Percentiles rank a stretch among this genome's conserved stretches.
Evolutionary conservation across 2,797 vertebrate species (phyloP).

Genomic region (Clarias platycephalus): DNA sequence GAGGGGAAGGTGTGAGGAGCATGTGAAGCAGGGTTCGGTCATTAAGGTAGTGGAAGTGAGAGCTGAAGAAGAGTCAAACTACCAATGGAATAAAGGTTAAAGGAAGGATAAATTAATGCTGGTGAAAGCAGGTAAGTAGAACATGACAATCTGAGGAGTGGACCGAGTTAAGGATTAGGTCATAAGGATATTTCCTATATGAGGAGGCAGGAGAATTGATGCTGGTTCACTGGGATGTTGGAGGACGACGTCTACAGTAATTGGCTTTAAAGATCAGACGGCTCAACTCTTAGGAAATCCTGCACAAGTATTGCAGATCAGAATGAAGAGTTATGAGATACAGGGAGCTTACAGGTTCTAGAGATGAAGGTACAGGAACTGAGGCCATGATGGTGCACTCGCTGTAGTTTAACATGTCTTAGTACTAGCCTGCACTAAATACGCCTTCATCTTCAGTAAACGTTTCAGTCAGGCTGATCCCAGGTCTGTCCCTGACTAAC

Average conservation of each 20-base stretch:
- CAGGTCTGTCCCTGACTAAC: not conserved
- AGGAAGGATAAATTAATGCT: no score
- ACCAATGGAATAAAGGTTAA: not conserved
- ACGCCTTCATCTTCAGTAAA: not conserved
- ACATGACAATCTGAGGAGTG: not conserved
- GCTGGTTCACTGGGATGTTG: not conserved
- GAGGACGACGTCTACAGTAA: not conserved
- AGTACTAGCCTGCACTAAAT: not conserved
- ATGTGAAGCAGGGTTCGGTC: not conserved
- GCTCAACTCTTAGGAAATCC: not conserved
- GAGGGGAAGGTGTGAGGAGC: not conserved
- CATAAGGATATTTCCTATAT: not conserved
- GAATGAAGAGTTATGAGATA: not conserved
- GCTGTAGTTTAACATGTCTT: not conserved
- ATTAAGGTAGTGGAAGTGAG: not conserved
- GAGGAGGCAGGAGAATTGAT: not conserved
- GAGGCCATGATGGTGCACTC: not conserved
- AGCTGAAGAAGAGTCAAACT: not conserved
- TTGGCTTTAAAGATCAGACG: not conserved
- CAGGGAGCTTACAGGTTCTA: not conserved
- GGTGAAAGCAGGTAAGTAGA: not conserved
- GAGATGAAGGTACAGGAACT: not conserved
- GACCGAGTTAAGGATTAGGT: not conserved
- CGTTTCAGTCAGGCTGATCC: not conserved
- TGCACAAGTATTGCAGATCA: no score